Evolutionary conservation across 2,888 invertebrate species (phyloP).

Genomic region (Antitype chi): DNA sequence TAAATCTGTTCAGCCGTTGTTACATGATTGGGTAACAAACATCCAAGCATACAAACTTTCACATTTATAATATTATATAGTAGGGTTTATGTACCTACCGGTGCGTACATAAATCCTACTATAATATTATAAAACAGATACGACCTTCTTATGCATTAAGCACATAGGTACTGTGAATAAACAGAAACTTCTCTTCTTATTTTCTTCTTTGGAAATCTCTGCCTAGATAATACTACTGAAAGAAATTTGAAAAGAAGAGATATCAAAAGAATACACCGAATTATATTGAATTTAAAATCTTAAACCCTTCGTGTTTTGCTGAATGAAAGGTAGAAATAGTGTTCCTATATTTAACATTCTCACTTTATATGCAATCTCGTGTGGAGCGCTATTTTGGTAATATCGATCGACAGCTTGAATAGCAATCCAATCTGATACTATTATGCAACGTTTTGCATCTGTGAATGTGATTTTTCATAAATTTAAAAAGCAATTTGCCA

Average conservation of each 20-base stretch:
- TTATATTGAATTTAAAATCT: not conserved
- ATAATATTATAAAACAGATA: no score
- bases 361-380: not conserved
- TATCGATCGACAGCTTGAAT: constrained; percentile 3
- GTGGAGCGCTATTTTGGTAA: not conserved
- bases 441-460: not conserved
- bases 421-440: not conserved
- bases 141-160: no score
- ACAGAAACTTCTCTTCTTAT: no score
- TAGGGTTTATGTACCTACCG: no score
- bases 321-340: not conserved
- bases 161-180: no score
- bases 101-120: no score
- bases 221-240: not conserved
- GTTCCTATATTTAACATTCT: not conserved
- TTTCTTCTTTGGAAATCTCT: no score
- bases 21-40: no score
- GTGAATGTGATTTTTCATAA: not conserved
- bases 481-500: not conserved
- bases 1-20: no score
- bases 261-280: not conserved
- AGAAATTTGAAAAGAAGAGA: no score
- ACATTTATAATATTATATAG: no score
- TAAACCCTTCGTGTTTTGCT: not conserved
- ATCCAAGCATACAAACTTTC: no score